Percentiles rank a stretch among this genome's conserved stretches.
Evolutionary conservation across 1,140 invertebrate species (phyloP).

Genomic region (Acromyrmex echinatior): DNA sequence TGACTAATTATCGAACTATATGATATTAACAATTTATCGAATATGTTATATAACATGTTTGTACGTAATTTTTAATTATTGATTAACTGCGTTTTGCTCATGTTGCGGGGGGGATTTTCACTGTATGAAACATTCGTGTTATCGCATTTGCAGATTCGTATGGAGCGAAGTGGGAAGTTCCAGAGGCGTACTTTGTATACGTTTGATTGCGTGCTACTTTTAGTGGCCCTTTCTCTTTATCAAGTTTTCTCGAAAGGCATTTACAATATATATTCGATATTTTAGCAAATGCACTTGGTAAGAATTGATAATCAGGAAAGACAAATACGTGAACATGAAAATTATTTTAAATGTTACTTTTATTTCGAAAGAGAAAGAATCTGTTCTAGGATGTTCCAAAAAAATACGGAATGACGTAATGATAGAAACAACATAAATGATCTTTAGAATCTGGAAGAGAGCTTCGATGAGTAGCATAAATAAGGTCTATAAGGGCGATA

Average conservation of each 20-base stretch:
- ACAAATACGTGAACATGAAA: neutral
- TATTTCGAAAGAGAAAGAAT: neutral
- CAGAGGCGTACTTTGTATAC: constrained; percentile 6
- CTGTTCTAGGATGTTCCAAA: neutral
- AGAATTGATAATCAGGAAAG: neutral
- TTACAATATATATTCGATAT: neutral
- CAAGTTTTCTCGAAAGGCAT: neutral
- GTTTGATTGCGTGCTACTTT: constrained; percentile 22
- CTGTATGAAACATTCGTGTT: constrained; percentile 38
- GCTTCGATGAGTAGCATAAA: constrained; percentile 7
- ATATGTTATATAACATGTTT: constrained; percentile 78
- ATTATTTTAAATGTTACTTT: neutral
- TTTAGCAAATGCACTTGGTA: neutral
- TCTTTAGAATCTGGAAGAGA: constrained; percentile 4
- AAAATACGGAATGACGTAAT: neutral
- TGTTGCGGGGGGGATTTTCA: constrained; percentile 66
- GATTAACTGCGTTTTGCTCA: constrained; percentile 80
- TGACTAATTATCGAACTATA: constrained; percentile 61
- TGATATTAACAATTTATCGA: constrained; percentile 58
- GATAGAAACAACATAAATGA: neutral
- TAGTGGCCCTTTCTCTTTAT: neutral
- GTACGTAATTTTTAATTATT: constrained; percentile 75
- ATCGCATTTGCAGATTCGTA: constrained; percentile 24
- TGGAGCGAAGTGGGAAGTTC: neutral
- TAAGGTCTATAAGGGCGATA: neutral